Percentiles rank a stretch among this genome's conserved stretches.
phyloP scores from a whole-genome alignment of 1,140 invertebrate species.

The Pinna nobilis region DNA sequence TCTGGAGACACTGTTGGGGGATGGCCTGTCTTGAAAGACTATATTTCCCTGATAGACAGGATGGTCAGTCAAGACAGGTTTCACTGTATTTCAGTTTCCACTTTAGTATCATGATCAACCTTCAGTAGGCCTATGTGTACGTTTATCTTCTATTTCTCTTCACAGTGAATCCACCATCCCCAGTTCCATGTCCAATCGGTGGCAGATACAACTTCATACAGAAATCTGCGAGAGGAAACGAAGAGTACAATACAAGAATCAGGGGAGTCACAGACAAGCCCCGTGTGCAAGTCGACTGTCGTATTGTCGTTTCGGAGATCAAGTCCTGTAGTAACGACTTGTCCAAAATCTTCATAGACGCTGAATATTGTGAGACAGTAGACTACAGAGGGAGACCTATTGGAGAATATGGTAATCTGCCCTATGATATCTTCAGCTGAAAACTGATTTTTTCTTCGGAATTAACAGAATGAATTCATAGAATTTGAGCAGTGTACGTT shows the following conservation, averaged over 20 bases:
- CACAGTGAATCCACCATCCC: constrained; percentile 91
- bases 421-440: too few species aligned
- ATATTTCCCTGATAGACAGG: too few species aligned
- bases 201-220: constrained; percentile 97
- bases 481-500: too few species aligned
- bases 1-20: too few species aligned
- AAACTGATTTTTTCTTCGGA: too few species aligned
- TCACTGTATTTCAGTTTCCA: too few species aligned
- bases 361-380: constrained; percentile 96
- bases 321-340: constrained; percentile 86
- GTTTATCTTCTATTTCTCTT: constrained; percentile 20
- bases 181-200: constrained; percentile 95
- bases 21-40: too few species aligned
- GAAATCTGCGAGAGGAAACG: constrained; percentile 83
- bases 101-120: too few species aligned
- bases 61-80: too few species aligned
- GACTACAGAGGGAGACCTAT: constrained; percentile 94
- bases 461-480: too few species aligned
- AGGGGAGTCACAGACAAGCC: constrained; percentile 95
- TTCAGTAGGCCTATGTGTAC: too few species aligned
- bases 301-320: constrained; percentile 95
- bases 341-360: constrained; percentile 94
- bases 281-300: constrained; percentile 93
- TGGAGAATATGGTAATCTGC: constrained; percentile 76
- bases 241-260: constrained; percentile 91